Evolutionary conservation across 1,140 invertebrate genomes (phyloP).

Genomic region (Semibalanus balanoides): DNA sequence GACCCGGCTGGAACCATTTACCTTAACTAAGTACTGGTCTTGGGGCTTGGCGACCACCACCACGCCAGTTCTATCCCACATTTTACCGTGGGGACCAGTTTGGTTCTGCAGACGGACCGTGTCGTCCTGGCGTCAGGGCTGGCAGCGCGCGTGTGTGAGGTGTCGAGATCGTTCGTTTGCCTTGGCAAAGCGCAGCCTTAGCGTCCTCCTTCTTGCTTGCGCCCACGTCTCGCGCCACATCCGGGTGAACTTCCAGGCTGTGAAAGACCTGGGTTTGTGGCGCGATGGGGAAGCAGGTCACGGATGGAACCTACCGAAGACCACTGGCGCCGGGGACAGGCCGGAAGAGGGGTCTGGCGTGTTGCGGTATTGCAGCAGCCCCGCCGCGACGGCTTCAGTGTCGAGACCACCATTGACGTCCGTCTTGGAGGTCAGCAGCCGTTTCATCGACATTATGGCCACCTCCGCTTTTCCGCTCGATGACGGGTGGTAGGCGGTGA

Average conservation of each 20-base stretch:
- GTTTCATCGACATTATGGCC: neutral
- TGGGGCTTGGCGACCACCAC: no score
- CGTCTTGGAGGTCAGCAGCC: neutral
- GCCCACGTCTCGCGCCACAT: neutral
- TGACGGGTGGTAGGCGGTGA: neutral
- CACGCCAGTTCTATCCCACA: no score
- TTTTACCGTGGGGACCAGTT: no score
- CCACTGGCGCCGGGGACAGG: neutral
- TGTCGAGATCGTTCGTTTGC: neutral
- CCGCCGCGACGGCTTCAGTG: neutral
- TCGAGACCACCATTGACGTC: neutral
- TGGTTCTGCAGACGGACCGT: no score
- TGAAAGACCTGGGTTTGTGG: neutral
- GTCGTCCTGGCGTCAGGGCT: no score
- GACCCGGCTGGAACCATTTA: no score
- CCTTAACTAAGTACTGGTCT: no score
- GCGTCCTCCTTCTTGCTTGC: neutral
- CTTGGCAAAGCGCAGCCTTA: neutral
- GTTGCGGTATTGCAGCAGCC: neutral
- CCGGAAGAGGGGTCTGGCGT: neutral
- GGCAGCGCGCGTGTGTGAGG: conserved; percentile 57
- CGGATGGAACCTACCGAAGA: neutral
- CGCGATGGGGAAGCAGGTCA: neutral
- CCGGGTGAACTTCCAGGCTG: neutral
- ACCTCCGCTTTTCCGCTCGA: neutral